Base-by-base conservation (phyloP, 2,888 invertebrate species). In the Trichopoda pennipes region DNA sequence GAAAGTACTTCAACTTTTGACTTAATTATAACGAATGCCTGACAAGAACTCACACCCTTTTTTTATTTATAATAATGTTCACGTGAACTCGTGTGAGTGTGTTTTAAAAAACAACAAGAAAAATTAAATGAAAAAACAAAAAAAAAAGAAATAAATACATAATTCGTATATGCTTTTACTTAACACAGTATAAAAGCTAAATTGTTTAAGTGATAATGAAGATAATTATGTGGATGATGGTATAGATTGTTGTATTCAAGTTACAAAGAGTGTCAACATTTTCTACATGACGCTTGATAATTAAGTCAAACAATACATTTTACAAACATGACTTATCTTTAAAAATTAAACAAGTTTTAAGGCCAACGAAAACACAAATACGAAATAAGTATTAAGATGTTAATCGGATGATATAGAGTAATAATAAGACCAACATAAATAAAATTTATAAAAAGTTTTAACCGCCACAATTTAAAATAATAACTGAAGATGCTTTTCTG, bases 1-100 rank as follows among this genome's bases (percentile, higher is more conserved):
- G 21, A 19, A 68, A 68, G 44, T 66, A 75, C 64, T 77, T 80
- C 72, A 76, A 76, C 80, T 76, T 76, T 80, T 80, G 66, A 76
- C 76, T 80, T 73, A 69, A 73, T 81, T 81, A 81, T 81, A 73
- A 81, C 77, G 58, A 73, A 81, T 73, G 73, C 77, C 68, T 77
- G 73, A 69, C 56, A 77, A 73, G 63, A 23, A 56, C 28, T 47
- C 38, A 12, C 14, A 53, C 58, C 55, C 32, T 38, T 72, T n/a
- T n/a, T n/a, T 58, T 56, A 23, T 61, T 55, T 53, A 3, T 51
- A 0, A 28, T 14, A 6, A 44, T 16, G 42, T 16, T 1, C 1
- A 44, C 16, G 38, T 6, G 42, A 44, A 44, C 14, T 49, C 8
- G 17, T 19, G 9, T 7, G 17, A 14, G 7, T 19, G 17, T 23